Conservation (phyloP, 2,888 invertebrate species). For the Julus scanicus region DNA sequence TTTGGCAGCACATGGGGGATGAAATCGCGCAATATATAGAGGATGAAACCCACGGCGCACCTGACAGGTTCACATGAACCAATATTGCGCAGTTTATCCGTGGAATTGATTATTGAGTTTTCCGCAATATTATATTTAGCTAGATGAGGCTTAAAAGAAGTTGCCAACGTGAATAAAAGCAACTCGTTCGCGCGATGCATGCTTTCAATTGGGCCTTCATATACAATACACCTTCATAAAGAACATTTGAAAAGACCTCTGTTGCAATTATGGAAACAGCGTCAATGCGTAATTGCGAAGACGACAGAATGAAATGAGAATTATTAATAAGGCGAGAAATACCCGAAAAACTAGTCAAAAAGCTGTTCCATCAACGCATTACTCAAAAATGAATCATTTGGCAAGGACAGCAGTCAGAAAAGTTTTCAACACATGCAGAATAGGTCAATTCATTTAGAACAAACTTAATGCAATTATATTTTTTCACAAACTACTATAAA, state of each 20-base stretch:
- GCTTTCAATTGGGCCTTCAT: neutral
- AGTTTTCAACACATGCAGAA: too few species aligned
- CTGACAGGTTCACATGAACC: conserved; percentile 47
- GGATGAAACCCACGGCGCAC: neutral
- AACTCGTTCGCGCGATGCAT: neutral
- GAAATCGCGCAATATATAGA: neutral
- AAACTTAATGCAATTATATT: too few species aligned
- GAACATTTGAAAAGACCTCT: neutral
- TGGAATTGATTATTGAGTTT: conserved; percentile 49
- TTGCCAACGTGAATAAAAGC: conserved; percentile 6
- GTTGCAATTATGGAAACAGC: neutral
- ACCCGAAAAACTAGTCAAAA: neutral
- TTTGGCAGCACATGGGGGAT: neutral
- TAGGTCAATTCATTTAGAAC: too few species aligned
- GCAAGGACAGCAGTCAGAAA: too few species aligned
- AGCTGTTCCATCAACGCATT: too few species aligned
- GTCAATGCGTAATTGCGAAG: neutral
- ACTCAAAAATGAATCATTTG: too few species aligned
- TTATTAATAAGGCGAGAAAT: neutral
- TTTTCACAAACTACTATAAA: too few species aligned
- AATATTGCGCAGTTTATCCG: conserved; percentile 21
- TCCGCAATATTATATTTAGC: conserved; percentile 33
- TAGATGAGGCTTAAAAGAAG: conserved; percentile 12
- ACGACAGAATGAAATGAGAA: neutral
- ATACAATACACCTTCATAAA: neutral